These are phyloP conservation scores for Siniperca knerii DNA, from an alignment of 2,113 vertebrate genomes.

Conservation along the genomic window DNA sequence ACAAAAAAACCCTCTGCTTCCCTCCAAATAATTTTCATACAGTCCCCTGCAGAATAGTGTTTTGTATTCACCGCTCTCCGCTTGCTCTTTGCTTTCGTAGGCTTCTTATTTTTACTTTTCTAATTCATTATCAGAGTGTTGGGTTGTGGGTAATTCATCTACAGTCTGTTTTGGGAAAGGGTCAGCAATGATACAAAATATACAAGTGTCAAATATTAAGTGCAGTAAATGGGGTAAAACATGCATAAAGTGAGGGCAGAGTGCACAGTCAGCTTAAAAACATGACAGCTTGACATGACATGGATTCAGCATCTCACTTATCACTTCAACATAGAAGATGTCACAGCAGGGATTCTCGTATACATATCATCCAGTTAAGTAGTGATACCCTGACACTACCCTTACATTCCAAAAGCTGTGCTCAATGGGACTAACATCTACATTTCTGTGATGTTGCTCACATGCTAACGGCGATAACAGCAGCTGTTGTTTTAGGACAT, in stretches of 20 bases:
- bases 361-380: background rate
- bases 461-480: background rate
- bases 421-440: background rate
- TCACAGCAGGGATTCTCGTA: background rate
- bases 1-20: too few relatives aligned
- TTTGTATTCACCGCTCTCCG: too few relatives aligned
- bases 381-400: too few relatives aligned
- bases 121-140: background rate
- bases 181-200: background rate
- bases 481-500: background rate
- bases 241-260: background rate
- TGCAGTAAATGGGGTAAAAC: background rate
- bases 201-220: background rate
- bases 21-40: background rate
- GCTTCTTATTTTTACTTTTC: background rate
- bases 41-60: background rate
- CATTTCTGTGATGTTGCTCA: background rate
- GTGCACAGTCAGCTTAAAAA: background rate
- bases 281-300: background rate
- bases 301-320: too few relatives aligned
- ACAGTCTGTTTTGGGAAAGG: background rate
- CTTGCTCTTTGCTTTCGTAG: background rate
- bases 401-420: background rate
- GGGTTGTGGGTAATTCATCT: background rate
- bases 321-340: background rate